These are phyloP conservation scores for Timandra comae DNA, from an alignment of 2,888 invertebrate genomes.

Conservation along the genomic window DNA sequence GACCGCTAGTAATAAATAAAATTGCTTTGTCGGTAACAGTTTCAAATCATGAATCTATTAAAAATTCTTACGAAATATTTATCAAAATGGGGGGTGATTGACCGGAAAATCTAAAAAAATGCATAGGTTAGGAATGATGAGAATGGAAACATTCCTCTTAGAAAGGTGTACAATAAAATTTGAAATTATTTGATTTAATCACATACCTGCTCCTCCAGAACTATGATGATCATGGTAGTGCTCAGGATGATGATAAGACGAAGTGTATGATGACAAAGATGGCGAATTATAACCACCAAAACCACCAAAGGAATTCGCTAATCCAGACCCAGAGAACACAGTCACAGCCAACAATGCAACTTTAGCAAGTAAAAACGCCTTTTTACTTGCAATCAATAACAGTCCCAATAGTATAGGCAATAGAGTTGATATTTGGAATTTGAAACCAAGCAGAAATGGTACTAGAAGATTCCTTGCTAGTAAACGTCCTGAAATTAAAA, in stretches of 20 bases:
- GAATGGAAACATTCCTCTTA: no score
- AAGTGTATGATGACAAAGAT: constrained; percentile 49
- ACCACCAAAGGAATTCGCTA: constrained; percentile 46
- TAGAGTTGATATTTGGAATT: constrained; percentile 85
- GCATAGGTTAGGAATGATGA: no score
- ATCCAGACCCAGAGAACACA: constrained; percentile 78
- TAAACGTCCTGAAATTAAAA: constrained; percentile 80
- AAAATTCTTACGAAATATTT: no score
- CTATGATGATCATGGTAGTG: constrained; percentile 49
- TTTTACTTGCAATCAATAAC: constrained; percentile 84
- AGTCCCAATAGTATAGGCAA: constrained; percentile 84
- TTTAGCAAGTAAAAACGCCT: constrained; percentile 85
- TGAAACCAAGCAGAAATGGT: constrained; percentile 86
- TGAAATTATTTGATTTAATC: no score
- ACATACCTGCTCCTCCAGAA: constrained; percentile 40
- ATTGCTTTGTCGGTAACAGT: no score
- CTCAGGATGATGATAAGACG: constrained; percentile 39
- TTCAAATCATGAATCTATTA: no score
- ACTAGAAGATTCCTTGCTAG: constrained; percentile 84
- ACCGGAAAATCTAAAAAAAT: no score
- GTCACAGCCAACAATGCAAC: constrained; percentile 83
- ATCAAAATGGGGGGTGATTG: no score
- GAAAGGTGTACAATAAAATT: no score
- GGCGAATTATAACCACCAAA: constrained; percentile 34
- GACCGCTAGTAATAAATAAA: no score